Evolutionary conservation across 23 tunicate genomes (phyloP).

Genomic region (Styela plicata): DNA sequence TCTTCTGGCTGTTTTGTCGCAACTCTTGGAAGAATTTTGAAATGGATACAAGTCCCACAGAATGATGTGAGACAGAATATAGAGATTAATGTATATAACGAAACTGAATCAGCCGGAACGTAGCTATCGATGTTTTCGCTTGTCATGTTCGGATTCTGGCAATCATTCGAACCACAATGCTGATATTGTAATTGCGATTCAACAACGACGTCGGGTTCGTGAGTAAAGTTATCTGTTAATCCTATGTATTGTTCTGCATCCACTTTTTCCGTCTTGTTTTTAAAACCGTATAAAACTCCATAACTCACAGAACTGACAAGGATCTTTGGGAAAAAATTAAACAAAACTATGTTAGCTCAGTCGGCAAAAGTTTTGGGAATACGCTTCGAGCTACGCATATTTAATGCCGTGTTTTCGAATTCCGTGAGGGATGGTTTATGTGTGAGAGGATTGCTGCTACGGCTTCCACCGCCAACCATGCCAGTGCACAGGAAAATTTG

Average conservation of each 20-base stretch:
- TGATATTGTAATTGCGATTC: neutral
- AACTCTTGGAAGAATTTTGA: neutral
- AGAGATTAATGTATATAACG: neutral
- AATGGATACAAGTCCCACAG: neutral
- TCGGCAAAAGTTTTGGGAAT: too few relatives aligned
- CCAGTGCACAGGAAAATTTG: too few relatives aligned
- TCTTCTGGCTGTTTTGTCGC: neutral
- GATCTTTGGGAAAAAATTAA: too few relatives aligned
- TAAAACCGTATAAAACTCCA: neutral
- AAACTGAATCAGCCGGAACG: neutral
- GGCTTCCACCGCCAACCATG: too few relatives aligned
- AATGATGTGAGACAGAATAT: neutral
- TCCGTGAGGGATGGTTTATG: too few relatives aligned
- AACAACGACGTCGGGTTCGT: neutral
- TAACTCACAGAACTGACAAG: neutral
- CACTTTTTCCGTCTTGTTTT: neutral
- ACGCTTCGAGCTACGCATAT: too few relatives aligned
- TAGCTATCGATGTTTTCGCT: neutral
- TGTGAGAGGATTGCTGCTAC: too few relatives aligned
- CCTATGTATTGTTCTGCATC: neutral
- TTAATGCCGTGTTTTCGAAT: too few relatives aligned
- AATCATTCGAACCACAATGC: neutral
- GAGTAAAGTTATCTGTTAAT: too few relatives aligned
- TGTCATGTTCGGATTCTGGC: neutral
- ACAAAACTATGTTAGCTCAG: too few relatives aligned